Conservation (phyloP, 2,113 vertebrate genomes). For the Colossoma macropomum region DNA sequence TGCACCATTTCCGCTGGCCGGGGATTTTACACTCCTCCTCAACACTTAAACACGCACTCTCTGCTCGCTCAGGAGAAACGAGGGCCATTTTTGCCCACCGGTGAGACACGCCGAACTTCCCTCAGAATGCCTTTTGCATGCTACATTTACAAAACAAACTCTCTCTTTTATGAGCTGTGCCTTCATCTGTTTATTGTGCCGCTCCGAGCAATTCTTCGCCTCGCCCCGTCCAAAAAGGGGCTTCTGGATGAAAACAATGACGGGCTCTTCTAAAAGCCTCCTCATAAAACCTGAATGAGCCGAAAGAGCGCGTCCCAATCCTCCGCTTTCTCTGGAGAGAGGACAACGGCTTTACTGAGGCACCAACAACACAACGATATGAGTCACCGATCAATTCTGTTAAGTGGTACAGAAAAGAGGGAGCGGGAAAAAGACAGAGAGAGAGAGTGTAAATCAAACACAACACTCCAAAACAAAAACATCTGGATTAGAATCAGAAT, state of each 20-base stretch:
- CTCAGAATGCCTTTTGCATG: conserved; percentile 59
- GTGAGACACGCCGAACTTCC: conserved; percentile 52
- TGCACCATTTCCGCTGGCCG: conserved; percentile 48
- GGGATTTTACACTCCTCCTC: conserved; percentile 20
- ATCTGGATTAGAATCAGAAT: too few species aligned
- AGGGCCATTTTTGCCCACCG: conserved; percentile 10
- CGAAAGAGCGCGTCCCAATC: conserved; percentile 30
- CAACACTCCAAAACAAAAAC: too few species aligned
- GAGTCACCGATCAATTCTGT: conserved; percentile 49
- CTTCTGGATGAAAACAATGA: conserved; percentile 49
- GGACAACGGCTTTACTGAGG: not conserved
- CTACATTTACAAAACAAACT: conserved; percentile 46
- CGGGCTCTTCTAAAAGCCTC: conserved; percentile 37
- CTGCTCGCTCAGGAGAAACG: not conserved
- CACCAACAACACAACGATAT: conserved; percentile 35
- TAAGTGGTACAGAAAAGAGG: not conserved
- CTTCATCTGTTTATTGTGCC: conserved; percentile 44
- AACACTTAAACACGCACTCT: not conserved
- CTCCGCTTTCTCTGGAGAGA: not conserved
- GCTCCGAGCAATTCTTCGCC: conserved; percentile 37
- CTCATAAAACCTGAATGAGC: conserved; percentile 53
- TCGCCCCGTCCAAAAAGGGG: conserved; percentile 28
- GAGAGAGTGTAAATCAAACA: not conserved
- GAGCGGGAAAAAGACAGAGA: not conserved
- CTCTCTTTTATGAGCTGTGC: conserved; percentile 42